Percentiles rank a stretch among this genome's conserved stretches.
Evolutionary conservation across 2,888 invertebrate genomes (phyloP).

Genomic region (Beris morrisii): DNA sequence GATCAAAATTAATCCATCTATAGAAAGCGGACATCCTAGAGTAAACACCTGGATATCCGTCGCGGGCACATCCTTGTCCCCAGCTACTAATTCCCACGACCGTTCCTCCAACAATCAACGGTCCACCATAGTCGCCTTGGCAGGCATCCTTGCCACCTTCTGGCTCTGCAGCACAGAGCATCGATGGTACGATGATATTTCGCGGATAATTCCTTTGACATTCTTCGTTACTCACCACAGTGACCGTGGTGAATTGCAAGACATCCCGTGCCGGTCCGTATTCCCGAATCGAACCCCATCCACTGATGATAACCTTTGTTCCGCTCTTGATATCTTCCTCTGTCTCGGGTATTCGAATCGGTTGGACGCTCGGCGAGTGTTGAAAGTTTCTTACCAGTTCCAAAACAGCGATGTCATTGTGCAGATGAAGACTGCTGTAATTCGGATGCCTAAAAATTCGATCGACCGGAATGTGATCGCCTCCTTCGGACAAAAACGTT

Average conservation of each 20-base stretch:
- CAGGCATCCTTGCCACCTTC: constrained; percentile 48
- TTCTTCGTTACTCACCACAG: neutral
- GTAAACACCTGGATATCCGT: constrained; percentile 43
- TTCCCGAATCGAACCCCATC: constrained; percentile 22
- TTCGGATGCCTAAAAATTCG: constrained; percentile 54
- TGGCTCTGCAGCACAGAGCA: constrained; percentile 49
- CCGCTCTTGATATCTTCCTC: constrained; percentile 29
- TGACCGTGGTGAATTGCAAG: neutral
- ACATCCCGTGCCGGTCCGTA: neutral
- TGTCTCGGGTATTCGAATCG: constrained; percentile 51
- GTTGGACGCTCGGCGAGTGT: constrained; percentile 50
- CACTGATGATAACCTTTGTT: constrained; percentile 7
- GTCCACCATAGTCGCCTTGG: constrained; percentile 52
- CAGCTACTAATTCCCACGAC: constrained; percentile 50
- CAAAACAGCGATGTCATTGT: constrained; percentile 59
- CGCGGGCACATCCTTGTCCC: constrained; percentile 47
- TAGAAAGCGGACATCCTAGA: neutral
- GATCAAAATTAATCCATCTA: constrained; percentile 6
- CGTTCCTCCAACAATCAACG: constrained; percentile 43
- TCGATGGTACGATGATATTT: constrained; percentile 42
- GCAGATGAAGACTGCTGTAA: constrained; percentile 55
- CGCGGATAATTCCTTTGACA: constrained; percentile 8
- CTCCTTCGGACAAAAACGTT: constrained; percentile 55
- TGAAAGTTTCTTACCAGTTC: constrained; percentile 55
- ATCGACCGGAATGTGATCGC: constrained; percentile 50